These are phyloP conservation scores for Cuculus canorus DNA, from an alignment of 2,797 vertebrate species.

Conservation along the genomic window DNA sequence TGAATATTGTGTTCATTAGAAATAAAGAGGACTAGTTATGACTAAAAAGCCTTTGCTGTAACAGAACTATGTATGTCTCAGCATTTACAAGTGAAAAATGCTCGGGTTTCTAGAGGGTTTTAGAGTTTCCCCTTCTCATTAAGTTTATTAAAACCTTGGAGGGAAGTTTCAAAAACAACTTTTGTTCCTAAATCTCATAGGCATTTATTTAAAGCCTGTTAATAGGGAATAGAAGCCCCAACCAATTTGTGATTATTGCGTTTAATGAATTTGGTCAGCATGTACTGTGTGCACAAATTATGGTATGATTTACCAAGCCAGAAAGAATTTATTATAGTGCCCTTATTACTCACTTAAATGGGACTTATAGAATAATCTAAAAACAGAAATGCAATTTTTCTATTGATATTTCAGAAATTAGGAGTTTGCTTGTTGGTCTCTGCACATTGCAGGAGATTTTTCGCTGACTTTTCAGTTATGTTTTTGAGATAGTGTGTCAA, in stretches of 20 bases:
- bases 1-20: conserved; percentile 52
- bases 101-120: conserved; percentile 34
- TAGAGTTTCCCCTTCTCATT: conserved; percentile 57
- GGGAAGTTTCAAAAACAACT: conserved; percentile 48
- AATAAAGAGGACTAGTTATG: conserved; percentile 52
- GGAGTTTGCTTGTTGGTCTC: not conserved
- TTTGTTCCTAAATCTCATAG: conserved; percentile 57
- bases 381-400: not conserved
- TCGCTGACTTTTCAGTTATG: not conserved
- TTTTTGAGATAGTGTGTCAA: not conserved
- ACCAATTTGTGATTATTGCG: conserved; percentile 59
- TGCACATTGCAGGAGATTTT: not conserved
- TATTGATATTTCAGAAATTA: not conserved
- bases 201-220: conserved; percentile 66
- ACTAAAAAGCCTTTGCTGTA: conserved; percentile 4
- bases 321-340: conserved; percentile 23
- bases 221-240: conserved; percentile 64
- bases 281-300: conserved; percentile 47
- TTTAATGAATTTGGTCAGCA: conserved; percentile 60
- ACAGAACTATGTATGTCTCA: conserved; percentile 32
- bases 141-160: conserved; percentile 61
- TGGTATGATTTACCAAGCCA: not conserved
- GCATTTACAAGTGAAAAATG: conserved; percentile 46
- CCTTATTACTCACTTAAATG: not conserved
- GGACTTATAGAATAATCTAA: not conserved